Conservation (phyloP, 2,888 invertebrate genomes). For the Liopterus haemorrhoidalis region DNA sequence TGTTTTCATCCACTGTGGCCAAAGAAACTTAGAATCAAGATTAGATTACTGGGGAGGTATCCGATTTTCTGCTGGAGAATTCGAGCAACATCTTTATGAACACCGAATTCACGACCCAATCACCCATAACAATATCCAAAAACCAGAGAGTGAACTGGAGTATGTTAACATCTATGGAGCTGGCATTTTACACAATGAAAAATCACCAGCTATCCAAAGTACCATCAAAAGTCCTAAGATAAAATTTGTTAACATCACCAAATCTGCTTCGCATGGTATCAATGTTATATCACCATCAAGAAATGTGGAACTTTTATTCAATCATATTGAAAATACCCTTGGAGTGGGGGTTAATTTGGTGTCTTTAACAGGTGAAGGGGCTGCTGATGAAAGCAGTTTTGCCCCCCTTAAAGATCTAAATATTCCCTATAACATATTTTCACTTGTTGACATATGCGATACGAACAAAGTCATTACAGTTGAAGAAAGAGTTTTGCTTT, state of each 20-base stretch:
- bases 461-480: slow-evolving; percentile 86
- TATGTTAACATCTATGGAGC: slow-evolving; percentile 84
- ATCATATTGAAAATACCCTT: slow-evolving; percentile 69
- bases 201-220: slow-evolving; percentile 85
- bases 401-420: slow-evolving; percentile 73
- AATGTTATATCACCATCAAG: slow-evolving; percentile 85
- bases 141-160: slow-evolving; percentile 70
- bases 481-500: slow-evolving; percentile 83
- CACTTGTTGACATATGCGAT: slow-evolving; percentile 93
- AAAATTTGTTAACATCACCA: slow-evolving; percentile 73
- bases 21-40: slow-evolving; percentile 56
- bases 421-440: slow-evolving; percentile 86
- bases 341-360: slow-evolving; percentile 88
- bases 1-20: slow-evolving; percentile 89
- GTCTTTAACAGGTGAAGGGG: slow-evolving; percentile 87
- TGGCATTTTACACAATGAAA: slow-evolving; percentile 92
- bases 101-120: slow-evolving; percentile 75
- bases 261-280: slow-evolving; percentile 86
- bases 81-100: slow-evolving; percentile 79
- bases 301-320: slow-evolving; percentile 68
- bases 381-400: slow-evolving; percentile 82
- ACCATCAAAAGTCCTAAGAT: slow-evolving; percentile 80
- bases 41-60: slow-evolving; percentile 94
- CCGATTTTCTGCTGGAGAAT: slow-evolving; percentile 82
- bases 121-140: slow-evolving; percentile 64